phyloP scores from a whole-genome alignment of 2,113 vertebrate species.

The Semnornis frantzii region DNA sequence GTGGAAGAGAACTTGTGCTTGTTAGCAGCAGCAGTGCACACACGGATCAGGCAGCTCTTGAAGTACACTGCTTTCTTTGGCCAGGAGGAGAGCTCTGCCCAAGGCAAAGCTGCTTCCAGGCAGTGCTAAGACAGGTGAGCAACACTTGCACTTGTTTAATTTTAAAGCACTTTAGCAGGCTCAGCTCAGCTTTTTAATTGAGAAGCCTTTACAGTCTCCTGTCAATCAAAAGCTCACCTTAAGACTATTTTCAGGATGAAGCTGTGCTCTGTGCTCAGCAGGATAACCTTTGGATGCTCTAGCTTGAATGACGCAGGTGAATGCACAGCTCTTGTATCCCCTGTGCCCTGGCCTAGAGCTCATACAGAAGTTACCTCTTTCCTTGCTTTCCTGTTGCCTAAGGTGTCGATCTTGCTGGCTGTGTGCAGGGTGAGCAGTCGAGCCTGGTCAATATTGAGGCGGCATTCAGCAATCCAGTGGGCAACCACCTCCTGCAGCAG shows the following conservation, averaged over 20 bases:
- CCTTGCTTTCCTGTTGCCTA: conserved; percentile 81
- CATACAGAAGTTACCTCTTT: conserved; percentile 82
- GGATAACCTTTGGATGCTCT: not conserved
- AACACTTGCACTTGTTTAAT: not conserved
- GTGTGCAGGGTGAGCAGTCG: conserved; percentile 86
- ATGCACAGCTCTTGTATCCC: too few relatives aligned
- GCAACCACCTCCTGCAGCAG: conserved; percentile 86
- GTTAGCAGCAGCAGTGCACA: not conserved
- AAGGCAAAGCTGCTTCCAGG: not conserved
- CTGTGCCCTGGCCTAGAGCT: too few relatives aligned
- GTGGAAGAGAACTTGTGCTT: not conserved
- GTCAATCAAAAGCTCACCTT: not conserved
- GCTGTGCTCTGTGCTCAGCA: accelerated
- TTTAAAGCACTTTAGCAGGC: not conserved
- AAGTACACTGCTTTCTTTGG: not conserved
- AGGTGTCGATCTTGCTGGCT: conserved; percentile 79
- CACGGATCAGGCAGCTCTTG: not conserved
- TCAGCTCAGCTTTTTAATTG: not conserved
- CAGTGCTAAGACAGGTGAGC: not conserved
- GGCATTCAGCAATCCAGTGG: conserved; percentile 94
- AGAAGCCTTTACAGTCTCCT: accelerated
- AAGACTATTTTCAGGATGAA: not conserved
- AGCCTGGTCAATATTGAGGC: conserved; percentile 89
- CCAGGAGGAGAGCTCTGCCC: not conserved
- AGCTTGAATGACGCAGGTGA: not conserved